Evolutionary conservation across 2,113 vertebrate genomes (phyloP), one percentile per base, ranked within the genome.

Genomic region (Prionailurus viverrinus): DNA sequence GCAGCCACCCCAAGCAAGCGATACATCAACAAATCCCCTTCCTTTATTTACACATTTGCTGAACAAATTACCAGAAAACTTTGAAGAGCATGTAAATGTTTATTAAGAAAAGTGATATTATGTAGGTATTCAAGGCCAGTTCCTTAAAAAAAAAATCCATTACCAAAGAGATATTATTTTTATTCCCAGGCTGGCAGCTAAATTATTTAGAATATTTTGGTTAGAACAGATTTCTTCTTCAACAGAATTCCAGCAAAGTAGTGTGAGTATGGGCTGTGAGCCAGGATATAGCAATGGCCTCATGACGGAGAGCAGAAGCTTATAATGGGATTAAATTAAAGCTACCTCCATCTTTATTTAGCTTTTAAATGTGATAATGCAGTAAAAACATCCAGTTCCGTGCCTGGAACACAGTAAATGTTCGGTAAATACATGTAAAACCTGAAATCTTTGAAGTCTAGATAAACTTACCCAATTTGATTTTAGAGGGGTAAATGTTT

Each of bases 361-460:
- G 58, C 41, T 97, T 97, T 96, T 79, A 81, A 97, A 97, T 94
- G 83, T 94, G 65, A 96, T 92, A 95, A 95, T 89, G 55, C n/a
- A 86, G 66, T 76, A 61, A 94, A 92, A 86, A 89, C 45, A 94
- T 45, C 61, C 68, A 86, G 71, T 83, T 88, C 63, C 16, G 6
- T 68, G 48, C 13, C 82, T 91, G 87, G 82, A 48, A 80, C 95
- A 85, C 25, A 84, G 31, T 81, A 93, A 73, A n/a, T 76, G 39
- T 80, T 89, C 82, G 81, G n/a, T 74, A 96, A 89, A 96, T 88
- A 90, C 93, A 95, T 95, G 66, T 73, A 90, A 73, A 78, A 61
- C 63, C 21, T 5, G 39, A 91, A 91, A 74, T 9, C 15, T 87
- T 68, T 84, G n/a, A 84, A 31, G 23, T 88, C 68, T 55, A 55